phyloP scores from a whole-genome alignment of 2,797 vertebrate genomes.

The Agapornis canus region DNA sequence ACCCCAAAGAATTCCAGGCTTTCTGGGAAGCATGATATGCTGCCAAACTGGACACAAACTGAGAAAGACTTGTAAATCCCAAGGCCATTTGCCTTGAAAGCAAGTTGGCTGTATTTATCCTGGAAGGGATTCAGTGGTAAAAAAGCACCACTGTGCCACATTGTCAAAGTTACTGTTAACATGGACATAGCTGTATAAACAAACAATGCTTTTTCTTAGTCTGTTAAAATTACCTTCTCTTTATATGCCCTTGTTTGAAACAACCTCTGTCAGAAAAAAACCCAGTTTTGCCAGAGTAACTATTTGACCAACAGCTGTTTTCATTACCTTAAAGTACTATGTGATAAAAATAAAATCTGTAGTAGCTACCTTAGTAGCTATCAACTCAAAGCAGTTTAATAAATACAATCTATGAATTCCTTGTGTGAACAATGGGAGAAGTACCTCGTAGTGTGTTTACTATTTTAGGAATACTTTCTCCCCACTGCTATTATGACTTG shows the following conservation, averaged over 20 bases:
- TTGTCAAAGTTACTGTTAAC: not conserved
- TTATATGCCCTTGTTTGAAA: not conserved
- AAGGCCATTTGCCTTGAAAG: not conserved
- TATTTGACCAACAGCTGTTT: not conserved
- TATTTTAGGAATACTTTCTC: slow-evolving; percentile 18
- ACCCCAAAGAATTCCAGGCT: not conserved
- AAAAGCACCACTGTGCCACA: not conserved
- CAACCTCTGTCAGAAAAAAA: not conserved
- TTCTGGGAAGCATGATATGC: not conserved
- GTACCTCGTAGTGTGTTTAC: not conserved
- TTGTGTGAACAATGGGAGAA: not conserved
- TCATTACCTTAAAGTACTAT: not conserved
- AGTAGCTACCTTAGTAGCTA: not conserved
- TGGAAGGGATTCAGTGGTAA: not conserved
- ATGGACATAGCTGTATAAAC: not conserved
- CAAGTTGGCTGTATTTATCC: not conserved
- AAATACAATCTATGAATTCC: not conserved
- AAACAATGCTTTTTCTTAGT: not conserved
- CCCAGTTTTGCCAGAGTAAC: not conserved
- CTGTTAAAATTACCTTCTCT: not conserved
- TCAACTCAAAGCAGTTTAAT: not conserved
- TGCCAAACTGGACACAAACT: not conserved
- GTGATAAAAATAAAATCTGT: not conserved
- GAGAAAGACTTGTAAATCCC: not conserved
- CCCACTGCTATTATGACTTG: not conserved